A percentile compares a stretch with the other conserved stretches of the same genome.
Conservation (phyloP, 2,113 vertebrate genomes). For the Lampris megalopsis region DNA sequence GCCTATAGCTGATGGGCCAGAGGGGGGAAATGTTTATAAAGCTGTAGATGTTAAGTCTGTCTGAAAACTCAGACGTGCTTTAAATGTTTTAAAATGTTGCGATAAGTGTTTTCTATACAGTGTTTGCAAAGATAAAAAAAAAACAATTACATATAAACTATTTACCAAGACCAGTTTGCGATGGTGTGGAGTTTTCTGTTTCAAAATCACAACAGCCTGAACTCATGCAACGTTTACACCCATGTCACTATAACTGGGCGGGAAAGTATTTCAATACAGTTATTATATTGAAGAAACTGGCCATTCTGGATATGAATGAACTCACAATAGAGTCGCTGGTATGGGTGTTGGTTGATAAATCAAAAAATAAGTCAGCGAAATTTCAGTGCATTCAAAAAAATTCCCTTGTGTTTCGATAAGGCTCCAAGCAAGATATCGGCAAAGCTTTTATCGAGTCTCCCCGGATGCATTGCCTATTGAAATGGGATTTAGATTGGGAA, state of each 20-base stretch:
- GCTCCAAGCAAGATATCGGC: conserved; percentile 60
- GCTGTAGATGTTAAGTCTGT: conserved; percentile 80
- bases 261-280: neutral
- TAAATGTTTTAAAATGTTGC: conserved; percentile 79
- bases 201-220: conserved; percentile 11
- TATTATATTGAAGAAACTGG: too few species aligned
- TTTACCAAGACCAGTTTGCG: conserved; percentile 77
- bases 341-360: too few species aligned
- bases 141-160: conserved; percentile 84
- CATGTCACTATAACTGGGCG: neutral
- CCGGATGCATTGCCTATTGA: neutral
- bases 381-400: too few species aligned
- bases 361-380: too few species aligned
- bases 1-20: conserved; percentile 38
- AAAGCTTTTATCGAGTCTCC: neutral
- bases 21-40: conserved; percentile 68
- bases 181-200: conserved; percentile 60
- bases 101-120: conserved; percentile 83
- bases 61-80: conserved; percentile 78
- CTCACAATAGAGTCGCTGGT: too few species aligned
- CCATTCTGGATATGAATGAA: too few species aligned
- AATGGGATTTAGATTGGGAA: conserved; percentile 25
- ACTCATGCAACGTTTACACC: neutral
- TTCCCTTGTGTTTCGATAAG: conserved; percentile 33
- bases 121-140: conserved; percentile 86